These are phyloP conservation scores for Drosophila planitibia DNA, from an alignment of 2,888 invertebrate genomes.

Conservation along the genomic window DNA sequence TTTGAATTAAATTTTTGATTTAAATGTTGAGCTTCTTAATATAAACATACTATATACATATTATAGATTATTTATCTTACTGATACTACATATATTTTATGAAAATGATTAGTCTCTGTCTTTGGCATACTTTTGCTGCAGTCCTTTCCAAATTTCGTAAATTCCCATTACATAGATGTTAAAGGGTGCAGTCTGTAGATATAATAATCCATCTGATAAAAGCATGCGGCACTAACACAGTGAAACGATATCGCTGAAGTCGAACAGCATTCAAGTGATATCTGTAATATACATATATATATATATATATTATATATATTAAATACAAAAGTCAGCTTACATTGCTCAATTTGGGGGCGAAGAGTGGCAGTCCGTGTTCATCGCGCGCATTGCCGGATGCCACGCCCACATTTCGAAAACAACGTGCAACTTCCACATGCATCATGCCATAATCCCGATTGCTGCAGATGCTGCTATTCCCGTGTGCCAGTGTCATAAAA, in stretches of 20 bases:
- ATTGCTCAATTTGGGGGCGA: constrained; percentile 90
- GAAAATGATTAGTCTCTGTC: constrained; percentile 23
- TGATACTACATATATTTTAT: neutral
- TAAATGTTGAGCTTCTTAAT: neutral
- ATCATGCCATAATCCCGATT: constrained; percentile 86
- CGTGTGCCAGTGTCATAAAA: constrained; percentile 91
- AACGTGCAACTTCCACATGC: constrained; percentile 87
- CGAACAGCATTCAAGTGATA: constrained; percentile 93
- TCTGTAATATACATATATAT: constrained; percentile 86
- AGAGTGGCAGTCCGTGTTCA: constrained; percentile 92
- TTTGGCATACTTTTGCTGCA: constrained; percentile 49
- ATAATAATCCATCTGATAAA: constrained; percentile 97
- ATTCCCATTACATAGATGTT: neutral
- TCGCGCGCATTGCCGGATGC: constrained; percentile 95
- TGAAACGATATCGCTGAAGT: constrained; percentile 98
- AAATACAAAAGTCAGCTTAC: constrained; percentile 25
- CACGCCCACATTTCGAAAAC: constrained; percentile 94
- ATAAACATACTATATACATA: neutral
- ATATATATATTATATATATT: neutral
- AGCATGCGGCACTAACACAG: constrained; percentile 94
- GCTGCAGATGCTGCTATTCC: constrained; percentile 87
- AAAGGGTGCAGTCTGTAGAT: constrained; percentile 94
- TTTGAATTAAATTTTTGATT: neutral
- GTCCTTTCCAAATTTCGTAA: constrained; percentile 20
- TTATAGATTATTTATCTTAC: neutral